Percentiles rank a stretch among this genome's conserved stretches.
phyloP scores from a whole-genome alignment of 2,888 invertebrate genomes.

The Globia sparganii region DNA sequence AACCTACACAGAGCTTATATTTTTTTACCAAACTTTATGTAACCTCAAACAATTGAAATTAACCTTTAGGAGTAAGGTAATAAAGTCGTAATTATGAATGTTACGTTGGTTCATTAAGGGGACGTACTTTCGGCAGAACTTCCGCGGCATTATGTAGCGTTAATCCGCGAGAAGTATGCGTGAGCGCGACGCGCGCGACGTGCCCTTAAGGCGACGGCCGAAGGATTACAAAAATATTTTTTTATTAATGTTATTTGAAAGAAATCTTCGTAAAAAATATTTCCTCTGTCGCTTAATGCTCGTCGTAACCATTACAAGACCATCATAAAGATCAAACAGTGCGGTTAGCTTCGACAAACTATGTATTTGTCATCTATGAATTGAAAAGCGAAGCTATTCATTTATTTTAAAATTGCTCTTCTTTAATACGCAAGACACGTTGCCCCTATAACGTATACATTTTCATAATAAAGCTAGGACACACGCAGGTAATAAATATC shows the following conservation, averaged over 20 bases:
- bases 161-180: conserved; percentile 85
- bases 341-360: conserved; percentile 20
- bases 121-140: conserved; percentile 77
- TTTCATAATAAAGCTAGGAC: conserved; percentile 44
- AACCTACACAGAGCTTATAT: conserved; percentile 42
- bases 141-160: conserved; percentile 79
- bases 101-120: conserved; percentile 77
- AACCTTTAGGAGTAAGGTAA: conserved; percentile 65
- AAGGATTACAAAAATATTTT: conserved; percentile 78
- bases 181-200: conserved; percentile 77
- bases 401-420: not conserved
- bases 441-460: conserved; percentile 1
- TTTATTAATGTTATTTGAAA: conserved; percentile 72
- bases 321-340: conserved; percentile 44
- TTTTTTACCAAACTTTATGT: conserved; percentile 64
- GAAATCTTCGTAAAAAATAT: conserved; percentile 56
- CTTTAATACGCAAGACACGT: not conserved
- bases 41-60: conserved; percentile 56
- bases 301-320: conserved; percentile 34
- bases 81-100: conserved; percentile 77
- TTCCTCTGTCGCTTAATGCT: conserved; percentile 37
- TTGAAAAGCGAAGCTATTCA: conserved; percentile 7
- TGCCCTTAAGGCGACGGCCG: conserved; percentile 76
- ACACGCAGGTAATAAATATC: conserved; percentile 42
- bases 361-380: conserved; percentile 20